Conservation (phyloP, 1,140 invertebrate species). For the Drosophila tsacasi region DNA sequence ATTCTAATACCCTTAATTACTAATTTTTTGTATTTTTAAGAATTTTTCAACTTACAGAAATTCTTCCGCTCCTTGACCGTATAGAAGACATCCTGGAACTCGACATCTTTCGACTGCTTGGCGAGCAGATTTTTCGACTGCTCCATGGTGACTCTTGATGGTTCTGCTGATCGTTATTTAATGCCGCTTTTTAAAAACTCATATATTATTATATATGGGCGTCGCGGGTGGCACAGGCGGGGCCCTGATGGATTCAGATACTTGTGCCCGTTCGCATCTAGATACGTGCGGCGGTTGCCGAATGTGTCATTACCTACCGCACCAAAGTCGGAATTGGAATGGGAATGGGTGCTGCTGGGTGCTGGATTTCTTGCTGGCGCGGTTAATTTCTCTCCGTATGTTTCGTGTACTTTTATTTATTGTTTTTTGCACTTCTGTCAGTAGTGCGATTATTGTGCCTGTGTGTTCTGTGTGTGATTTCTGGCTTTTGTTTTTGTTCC, state of each 20-base stretch:
- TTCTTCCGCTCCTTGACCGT: constrained; percentile 71
- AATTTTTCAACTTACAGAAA: constrained; percentile 64
- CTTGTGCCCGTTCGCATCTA: constrained; percentile 29
- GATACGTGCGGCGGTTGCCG: constrained; percentile 59
- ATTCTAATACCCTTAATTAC: not conserved
- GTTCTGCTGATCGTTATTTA: constrained; percentile 51
- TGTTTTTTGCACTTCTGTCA: constrained; percentile 12
- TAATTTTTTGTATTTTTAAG: not conserved
- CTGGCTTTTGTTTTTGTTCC: constrained; percentile 40
- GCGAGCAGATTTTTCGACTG: constrained; percentile 54
- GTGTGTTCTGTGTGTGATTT: constrained; percentile 11
- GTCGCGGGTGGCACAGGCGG: constrained; percentile 24
- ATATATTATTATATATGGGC: constrained; percentile 32
- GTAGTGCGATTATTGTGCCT: constrained; percentile 28
- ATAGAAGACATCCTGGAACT: constrained; percentile 83
- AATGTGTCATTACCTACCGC: constrained; percentile 70
- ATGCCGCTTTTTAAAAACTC: constrained; percentile 38
- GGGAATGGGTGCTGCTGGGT: constrained; percentile 27
- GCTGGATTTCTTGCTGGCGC: constrained; percentile 12
- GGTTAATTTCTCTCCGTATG: constrained; percentile 20
- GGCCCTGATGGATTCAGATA: constrained; percentile 37
- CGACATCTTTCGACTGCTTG: constrained; percentile 82
- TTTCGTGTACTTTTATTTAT: constrained; percentile 13
- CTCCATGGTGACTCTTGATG: constrained; percentile 59
- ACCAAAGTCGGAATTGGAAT: constrained; percentile 45